A percentile compares a stretch with the other conserved stretches of the same genome.
phyloP scores from a whole-genome alignment of 2,797 vertebrate genomes.

The Anguilla marmorata region DNA sequence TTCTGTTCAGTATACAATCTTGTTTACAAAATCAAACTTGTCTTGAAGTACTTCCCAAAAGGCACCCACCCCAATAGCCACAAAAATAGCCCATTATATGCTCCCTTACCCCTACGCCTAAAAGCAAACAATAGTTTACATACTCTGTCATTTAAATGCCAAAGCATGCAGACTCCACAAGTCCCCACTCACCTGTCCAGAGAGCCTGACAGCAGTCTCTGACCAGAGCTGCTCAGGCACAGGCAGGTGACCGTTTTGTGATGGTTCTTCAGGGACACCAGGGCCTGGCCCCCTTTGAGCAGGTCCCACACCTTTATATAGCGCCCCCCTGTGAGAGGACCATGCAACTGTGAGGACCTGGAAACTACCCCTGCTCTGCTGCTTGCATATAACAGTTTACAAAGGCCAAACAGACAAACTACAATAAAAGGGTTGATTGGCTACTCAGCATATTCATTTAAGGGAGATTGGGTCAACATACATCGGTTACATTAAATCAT shows the following conservation, averaged over 20 bases:
- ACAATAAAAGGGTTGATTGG: too few species aligned
- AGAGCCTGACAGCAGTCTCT: conserved; percentile 89
- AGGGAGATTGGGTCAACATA: not conserved
- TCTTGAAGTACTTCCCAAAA: not conserved
- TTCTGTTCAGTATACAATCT: not conserved
- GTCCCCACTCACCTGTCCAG: conserved; percentile 83
- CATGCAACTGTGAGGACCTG: not conserved
- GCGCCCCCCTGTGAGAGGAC: conserved; percentile 78
- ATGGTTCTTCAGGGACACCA: conserved; percentile 93
- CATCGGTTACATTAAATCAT: not conserved
- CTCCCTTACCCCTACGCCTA: not conserved
- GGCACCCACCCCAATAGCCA: too few species aligned
- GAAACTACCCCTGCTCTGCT: not conserved
- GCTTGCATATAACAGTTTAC: not conserved
- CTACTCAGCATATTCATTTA: too few species aligned
- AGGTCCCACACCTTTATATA: conserved; percentile 96
- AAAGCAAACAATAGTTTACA: not conserved
- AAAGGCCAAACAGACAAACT: not conserved
- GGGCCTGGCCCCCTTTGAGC: conserved; percentile 87
- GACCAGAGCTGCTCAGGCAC: conserved; percentile 85
- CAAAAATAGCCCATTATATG: not conserved
- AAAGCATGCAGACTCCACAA: not conserved
- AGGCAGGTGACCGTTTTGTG: conserved; percentile 95
- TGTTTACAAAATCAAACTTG: not conserved
- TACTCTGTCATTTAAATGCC: not conserved